A percentile compares a stretch with the other conserved stretches of the same genome.
Conservation (phyloP, 2,113 vertebrate species). For the Myrmecophaga tridactyla region DNA sequence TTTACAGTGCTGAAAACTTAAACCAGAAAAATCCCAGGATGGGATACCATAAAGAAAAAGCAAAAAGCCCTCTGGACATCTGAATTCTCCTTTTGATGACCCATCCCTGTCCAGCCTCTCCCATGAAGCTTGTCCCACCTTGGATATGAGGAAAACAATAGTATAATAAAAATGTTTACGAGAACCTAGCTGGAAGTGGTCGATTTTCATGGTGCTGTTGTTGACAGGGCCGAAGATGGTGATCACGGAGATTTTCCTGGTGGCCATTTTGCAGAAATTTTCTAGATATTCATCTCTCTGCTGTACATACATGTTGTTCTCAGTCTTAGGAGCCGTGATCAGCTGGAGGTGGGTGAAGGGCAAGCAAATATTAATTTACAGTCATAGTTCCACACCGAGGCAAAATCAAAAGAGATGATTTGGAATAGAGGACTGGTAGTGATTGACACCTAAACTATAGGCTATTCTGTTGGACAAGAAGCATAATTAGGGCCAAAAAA, state of each 20-base stretch:
- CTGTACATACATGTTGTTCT: constrained; percentile 93
- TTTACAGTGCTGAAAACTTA: constrained; percentile 47
- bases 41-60: not conserved
- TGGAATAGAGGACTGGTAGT: not conserved
- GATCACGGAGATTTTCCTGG: constrained; percentile 95
- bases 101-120: not conserved
- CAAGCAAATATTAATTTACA: constrained; percentile 62
- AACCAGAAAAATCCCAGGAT: constrained; percentile 36
- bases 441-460: not conserved
- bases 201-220: constrained; percentile 99
- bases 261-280: constrained; percentile 98
- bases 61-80: constrained; percentile 25
- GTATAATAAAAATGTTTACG: constrained; percentile 52
- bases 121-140: not conserved
- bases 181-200: constrained; percentile 98
- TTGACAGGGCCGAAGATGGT: constrained; percentile 93
- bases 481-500: not conserved
- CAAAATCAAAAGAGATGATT: not conserved
- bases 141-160: not conserved
- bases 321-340: constrained; percentile 92
- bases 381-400: not conserved
- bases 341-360: constrained; percentile 84
- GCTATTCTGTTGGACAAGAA: not conserved
- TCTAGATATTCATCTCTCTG: constrained; percentile 98
- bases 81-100: not conserved